Base-by-base conservation (phyloP, 2,888 invertebrate genomes). In the Dryobota labecula region DNA sequence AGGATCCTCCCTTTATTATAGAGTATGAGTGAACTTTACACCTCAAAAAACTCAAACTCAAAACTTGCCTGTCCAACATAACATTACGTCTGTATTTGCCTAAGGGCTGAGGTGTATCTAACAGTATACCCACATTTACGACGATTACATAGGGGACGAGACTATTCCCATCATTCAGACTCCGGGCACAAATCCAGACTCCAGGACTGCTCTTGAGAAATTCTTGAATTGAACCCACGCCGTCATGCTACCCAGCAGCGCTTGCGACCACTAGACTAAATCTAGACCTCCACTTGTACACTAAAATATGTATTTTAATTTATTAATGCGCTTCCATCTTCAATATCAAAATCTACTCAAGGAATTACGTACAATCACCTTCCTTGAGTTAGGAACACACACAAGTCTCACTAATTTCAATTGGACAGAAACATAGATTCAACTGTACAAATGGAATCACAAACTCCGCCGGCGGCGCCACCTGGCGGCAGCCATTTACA, bases 391-490 rank as follows among this genome's bases (percentile, higher is more conserved):
- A 20, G 41, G 56, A 45, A 68, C 47, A 45, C 36, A 74, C 53
- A 75, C 76, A 67, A 80, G 33, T 49, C 33, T 41, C 20, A 56
- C 54, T 72, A 72, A 80, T 66, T 82, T 43, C 71, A 68, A 71
- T 81, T 63, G 63, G 27, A 64, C 33, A 77, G 62, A 64, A 68
- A 78, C 74, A 74, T 66, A 56, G 51, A 78, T 78, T 74, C 79
- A 85, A 83, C 78, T 60, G 65, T 57, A 80, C 66, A 83, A 80
- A 78, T 82, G 75, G 81, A 80, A 80, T 82, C 78, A 67, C 82
- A 76, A 81, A 82, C 79, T 79, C 58, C 69, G 61, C 54, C 30
- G 11, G 79, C 63, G 54, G 65, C 49, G 69, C 73, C 84, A 74
- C 72, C 77, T 74, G 67, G 15, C 66, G 67, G 20, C 54, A 8